These are phyloP conservation scores for Synodontis membranacea DNA, from an alignment of 2,113 vertebrate species.

Conservation along the genomic window DNA sequence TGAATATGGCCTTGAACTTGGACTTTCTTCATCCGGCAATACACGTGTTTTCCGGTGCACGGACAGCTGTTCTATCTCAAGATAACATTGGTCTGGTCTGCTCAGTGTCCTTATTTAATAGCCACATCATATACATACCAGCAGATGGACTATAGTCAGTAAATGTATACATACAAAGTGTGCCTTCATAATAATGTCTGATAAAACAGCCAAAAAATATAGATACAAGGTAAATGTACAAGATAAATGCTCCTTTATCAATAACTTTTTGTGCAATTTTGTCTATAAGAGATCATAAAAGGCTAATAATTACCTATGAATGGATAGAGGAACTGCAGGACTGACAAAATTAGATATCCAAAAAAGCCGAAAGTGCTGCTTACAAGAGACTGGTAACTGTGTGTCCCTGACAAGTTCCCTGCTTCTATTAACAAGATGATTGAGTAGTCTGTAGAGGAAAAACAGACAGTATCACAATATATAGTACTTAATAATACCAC, in stretches of 20 bases:
- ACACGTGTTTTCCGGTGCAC: no score
- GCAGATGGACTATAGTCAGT: neutral
- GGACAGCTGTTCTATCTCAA: no score
- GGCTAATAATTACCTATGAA: slow-evolving; percentile 84
- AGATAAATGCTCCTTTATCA: neutral
- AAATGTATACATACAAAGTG: neutral
- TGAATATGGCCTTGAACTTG: no score
- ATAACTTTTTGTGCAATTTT: neutral
- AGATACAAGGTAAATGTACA: neutral
- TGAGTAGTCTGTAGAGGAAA: slow-evolving; percentile 83
- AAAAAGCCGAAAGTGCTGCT: slow-evolving; percentile 83
- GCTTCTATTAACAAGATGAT: slow-evolving; percentile 91
- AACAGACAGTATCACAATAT: slow-evolving; percentile 5
- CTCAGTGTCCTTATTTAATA: no score
- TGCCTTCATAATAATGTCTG: neutral
- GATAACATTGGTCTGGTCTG: no score
- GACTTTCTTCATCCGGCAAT: no score
- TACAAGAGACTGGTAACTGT: slow-evolving; percentile 90
- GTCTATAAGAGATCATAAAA: neutral
- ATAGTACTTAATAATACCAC: neutral
- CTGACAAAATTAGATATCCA: slow-evolving; percentile 86
- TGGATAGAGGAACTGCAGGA: slow-evolving; percentile 92
- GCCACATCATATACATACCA: neutral
- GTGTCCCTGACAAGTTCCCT: slow-evolving; percentile 82
- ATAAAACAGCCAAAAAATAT: neutral